phyloP scores from a whole-genome alignment of 2,888 invertebrate genomes.

The Thalpophila matura region DNA sequence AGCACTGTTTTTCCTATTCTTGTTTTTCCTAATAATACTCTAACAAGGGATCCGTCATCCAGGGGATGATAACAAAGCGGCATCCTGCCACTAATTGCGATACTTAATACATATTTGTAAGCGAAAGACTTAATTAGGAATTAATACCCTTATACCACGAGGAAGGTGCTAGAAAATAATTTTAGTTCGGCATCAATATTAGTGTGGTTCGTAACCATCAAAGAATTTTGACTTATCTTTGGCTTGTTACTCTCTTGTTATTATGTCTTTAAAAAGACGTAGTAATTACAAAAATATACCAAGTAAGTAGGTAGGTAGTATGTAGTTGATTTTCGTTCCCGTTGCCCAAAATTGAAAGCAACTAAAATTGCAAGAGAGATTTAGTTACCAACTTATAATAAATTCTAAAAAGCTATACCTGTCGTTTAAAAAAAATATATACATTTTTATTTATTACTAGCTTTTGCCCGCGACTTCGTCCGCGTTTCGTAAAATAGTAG shows the following conservation, averaged over 20 bases:
- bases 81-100: conserved; percentile 46
- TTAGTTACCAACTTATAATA: too few species aligned
- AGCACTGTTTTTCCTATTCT: not conserved
- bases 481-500: too few species aligned
- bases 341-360: too few species aligned
- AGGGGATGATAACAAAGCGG: conserved; percentile 39
- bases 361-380: too few species aligned
- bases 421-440: too few species aligned
- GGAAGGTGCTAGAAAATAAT: conserved; percentile 28
- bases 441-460: too few species aligned
- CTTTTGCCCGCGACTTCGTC: too few species aligned
- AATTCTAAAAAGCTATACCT: too few species aligned
- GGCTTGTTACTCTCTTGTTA: not conserved
- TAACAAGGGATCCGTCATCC: conserved; percentile 41
- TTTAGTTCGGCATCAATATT: conserved; percentile 39
- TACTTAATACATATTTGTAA: conserved; percentile 50
- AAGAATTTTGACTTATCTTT: conserved; percentile 17
- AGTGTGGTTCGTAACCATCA: conserved; percentile 1
- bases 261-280: too few species aligned
- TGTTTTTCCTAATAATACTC: conserved; percentile 22
- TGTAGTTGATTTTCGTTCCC: too few species aligned
- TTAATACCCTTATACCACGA: conserved; percentile 41
- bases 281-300: too few species aligned
- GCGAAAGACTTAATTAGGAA: conserved; percentile 53
- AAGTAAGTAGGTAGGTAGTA: too few species aligned